Conservation (phyloP, 2,888 invertebrate genomes). For the Caenorhabditis sp. region DNA sequence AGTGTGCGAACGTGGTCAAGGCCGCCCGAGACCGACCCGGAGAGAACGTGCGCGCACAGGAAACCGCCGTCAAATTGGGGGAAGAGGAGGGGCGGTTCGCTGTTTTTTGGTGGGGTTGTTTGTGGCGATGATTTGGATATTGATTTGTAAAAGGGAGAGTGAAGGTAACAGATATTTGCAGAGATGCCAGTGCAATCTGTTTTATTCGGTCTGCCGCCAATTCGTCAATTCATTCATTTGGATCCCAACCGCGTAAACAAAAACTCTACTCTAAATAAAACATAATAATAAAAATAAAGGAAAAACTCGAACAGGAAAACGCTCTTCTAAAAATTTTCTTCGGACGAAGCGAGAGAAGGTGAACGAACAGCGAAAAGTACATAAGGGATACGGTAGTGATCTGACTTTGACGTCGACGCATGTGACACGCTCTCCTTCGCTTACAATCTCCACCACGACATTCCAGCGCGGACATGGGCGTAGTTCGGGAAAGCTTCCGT, state of each 20-base stretch:
- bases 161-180: constrained; percentile 2
- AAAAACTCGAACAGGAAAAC: constrained; percentile 30
- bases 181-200: constrained; percentile 9
- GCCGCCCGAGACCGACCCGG: constrained; percentile 26
- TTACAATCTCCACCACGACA: constrained; percentile 82
- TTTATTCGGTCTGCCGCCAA: neutral
- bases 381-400: constrained; percentile 31
- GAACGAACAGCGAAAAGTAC: constrained; percentile 54
- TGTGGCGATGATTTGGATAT: constrained; percentile 24
- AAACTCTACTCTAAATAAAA: constrained; percentile 49
- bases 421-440: constrained; percentile 4
- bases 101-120: constrained; percentile 33
- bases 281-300: constrained; percentile 44
- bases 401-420: constrained; percentile 11
- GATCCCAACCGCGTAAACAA: constrained; percentile 48
- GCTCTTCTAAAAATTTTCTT: constrained; percentile 43
- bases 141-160: constrained; percentile 8
- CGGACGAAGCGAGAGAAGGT: constrained; percentile 28
- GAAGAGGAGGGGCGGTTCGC: constrained; percentile 22
- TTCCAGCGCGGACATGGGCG: constrained; percentile 76
- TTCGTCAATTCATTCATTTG: constrained; percentile 60
- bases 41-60: constrained; percentile 21
- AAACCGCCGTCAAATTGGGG: constrained; percentile 20
- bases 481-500: constrained; percentile 81
- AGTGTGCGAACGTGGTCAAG: constrained; percentile 61